Evolutionary conservation across 2,797 vertebrate species (phyloP), one percentile per base, ranked within the genome.

Genomic region (Enteromius anoplus): DNA sequence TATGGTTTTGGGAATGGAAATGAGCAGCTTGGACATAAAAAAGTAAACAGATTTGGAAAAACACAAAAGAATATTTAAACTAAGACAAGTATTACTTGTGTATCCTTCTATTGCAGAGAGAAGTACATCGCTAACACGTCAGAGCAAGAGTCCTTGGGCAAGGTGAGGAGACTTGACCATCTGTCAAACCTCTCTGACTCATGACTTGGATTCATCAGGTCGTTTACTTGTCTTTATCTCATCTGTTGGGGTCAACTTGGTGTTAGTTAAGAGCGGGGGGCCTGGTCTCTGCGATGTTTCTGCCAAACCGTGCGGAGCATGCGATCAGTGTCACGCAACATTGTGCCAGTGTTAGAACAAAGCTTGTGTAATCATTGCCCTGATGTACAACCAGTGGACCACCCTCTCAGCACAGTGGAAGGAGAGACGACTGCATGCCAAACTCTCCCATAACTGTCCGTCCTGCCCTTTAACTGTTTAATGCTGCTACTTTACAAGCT

Each of bases 101-200:
- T 6, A n/a, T 29, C 19, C 68, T 53, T 66, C 45, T 4, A 78
- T 90, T 91, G 21, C 80, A 99, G 98, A 91, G 97, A 99, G 86
- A 94, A 97, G 87, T 99, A 97, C 88, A 95, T 96, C 89, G 96
- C 95, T 91, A 97, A 95, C 89, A 98, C 97, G 88, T 92, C 96
- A 60, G 98, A 99, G 84, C 98, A 99, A 91, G 98, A 99, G 91
- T 95, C 96, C 89, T 95, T 98, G 82, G 97, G 98, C 88, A 99
- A 99, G 97, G 98, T 99, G 93, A 96, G 94, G 78, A 73, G 65
- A 49, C 37, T 78, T 34, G 80, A 82, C 49, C 51, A 34, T 70
- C 58, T 7, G 71, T 42, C 49, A 51, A 37, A 26, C 29, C 42
- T 29, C 5, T 69, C 32, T 68, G 53, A 29, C 19, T 34, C 60